Conservation (phyloP, 1,140 invertebrate genomes). For the Bombus impatiens region DNA sequence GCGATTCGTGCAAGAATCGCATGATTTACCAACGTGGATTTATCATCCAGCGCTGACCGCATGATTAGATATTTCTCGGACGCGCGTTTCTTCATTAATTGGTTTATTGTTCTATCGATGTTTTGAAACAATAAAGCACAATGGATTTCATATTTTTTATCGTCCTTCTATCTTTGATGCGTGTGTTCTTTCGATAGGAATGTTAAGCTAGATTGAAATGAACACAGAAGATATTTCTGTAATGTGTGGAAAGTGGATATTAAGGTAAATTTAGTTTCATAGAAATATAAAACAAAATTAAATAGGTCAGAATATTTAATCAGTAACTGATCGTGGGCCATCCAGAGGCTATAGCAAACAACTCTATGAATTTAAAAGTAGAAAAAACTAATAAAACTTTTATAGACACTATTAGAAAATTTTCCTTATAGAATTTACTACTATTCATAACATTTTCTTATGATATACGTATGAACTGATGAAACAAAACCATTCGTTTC, state of each 20-base stretch:
- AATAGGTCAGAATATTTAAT: not conserved
- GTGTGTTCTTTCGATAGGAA: not conserved
- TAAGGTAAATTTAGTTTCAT: not conserved
- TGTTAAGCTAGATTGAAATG: not conserved
- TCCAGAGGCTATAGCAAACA: too few species aligned
- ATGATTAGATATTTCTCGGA: not conserved
- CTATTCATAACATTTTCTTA: too few species aligned
- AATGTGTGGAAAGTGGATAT: not conserved
- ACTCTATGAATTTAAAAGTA: too few species aligned
- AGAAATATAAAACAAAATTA: not conserved
- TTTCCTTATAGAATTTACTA: too few species aligned
- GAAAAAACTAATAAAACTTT: too few species aligned
- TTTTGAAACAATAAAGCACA: not conserved
- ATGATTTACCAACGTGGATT: constrained; percentile 13
- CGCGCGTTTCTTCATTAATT: not conserved
- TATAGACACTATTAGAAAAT: too few species aligned
- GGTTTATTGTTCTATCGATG: not conserved
- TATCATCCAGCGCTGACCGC: not conserved
- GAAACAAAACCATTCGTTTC: too few species aligned
- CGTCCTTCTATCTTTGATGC: not conserved
- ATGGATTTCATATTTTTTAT: not conserved
- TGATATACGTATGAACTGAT: too few species aligned
- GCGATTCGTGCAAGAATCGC: constrained; percentile 34
- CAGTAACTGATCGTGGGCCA: too few species aligned
- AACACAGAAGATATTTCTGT: not conserved